A percentile compares a stretch with the other conserved stretches of the same genome.
These are phyloP conservation scores for Drosophila infuscata DNA, from an alignment of 2,888 invertebrate genomes.

Conservation along the genomic window DNA sequence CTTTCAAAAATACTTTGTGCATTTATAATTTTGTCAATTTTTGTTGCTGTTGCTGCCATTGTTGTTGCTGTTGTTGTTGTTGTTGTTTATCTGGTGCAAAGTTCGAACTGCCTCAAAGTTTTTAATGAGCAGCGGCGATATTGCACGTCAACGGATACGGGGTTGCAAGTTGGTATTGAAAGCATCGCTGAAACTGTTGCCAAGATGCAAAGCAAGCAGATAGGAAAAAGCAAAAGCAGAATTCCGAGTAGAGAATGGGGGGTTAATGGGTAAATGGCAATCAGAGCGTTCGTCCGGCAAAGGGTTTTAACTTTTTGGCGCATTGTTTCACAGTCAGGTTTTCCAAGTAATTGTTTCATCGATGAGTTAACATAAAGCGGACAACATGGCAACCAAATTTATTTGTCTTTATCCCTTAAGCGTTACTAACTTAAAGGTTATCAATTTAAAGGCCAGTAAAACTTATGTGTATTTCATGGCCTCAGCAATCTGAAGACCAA, in stretches of 20 bases:
- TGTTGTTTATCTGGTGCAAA: slow-evolving; percentile 71
- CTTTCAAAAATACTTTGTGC: slow-evolving; percentile 48
- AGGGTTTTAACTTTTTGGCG: slow-evolving; percentile 24
- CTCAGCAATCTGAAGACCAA: background rate
- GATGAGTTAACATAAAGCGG: slow-evolving; percentile 19
- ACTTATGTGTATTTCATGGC: background rate
- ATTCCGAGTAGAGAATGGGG: background rate
- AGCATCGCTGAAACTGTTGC: slow-evolving; percentile 56
- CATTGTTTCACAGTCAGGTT: slow-evolving; percentile 34
- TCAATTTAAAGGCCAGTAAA: background rate
- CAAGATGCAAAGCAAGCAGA: slow-evolving; percentile 50
- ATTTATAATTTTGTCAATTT: slow-evolving; percentile 63
- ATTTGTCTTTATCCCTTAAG: background rate
- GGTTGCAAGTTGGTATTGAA: slow-evolving; percentile 39
- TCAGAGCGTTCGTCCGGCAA: slow-evolving; percentile 7
- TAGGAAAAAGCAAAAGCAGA: slow-evolving; percentile 34
- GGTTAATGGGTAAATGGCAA: slow-evolving; percentile 1
- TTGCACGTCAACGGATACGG: slow-evolving; percentile 54
- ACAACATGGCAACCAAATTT: slow-evolving; percentile 4
- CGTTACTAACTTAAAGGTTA: background rate
- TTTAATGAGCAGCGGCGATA: slow-evolving; percentile 74
- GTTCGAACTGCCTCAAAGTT: slow-evolving; percentile 75
- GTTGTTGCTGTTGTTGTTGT: slow-evolving; percentile 35
- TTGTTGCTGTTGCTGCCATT: slow-evolving; percentile 32
- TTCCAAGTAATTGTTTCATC: slow-evolving; percentile 30